Evolutionary conservation across 2,888 invertebrate species (phyloP), one percentile per base, ranked within the genome.

Genomic region (Eustalomyia histrio): DNA sequence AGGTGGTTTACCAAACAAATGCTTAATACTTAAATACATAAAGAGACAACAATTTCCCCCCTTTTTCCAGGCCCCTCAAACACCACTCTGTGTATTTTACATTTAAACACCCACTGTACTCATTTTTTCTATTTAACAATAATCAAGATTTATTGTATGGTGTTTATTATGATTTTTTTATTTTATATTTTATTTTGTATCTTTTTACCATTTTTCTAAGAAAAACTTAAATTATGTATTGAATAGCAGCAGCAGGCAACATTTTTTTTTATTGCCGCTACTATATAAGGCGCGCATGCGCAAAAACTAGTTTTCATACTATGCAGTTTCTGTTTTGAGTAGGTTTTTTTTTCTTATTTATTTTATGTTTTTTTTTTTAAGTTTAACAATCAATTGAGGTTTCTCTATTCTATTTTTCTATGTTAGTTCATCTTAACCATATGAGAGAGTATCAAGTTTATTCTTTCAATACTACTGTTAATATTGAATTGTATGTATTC

Each of bases 61-160:
- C n/a, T 1, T n/a, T 47, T 47, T 43, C 14, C 6, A 14, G 3
- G 14, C 14, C 39, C 39, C 12, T 12, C 14, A 14, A 39, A 29
- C 29, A n/a, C 43, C 43, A n/a, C 4, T 14, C 14, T n/a, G 1
- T n/a, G 39, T 39, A 0, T 39, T 39, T 39, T 39, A 39, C 12
- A 39, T 47, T n/a, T 16, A 47, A 47, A 47, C 43, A n/a, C 43
- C 43, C 43, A 47, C 43, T 47, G 43, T 47, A n/a, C 43, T 47
- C 43, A n/a, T 47, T 47, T 47, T 35, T 14, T 47, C 6, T 47
- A 1, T 50, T 57, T 55, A 76, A 60, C n/a, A 6, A 21, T 69
- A 69, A 69, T 76, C 57, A 69, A 78, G 55, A 61, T 72, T 71
- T 67, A 65, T 72, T 53, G 14, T n/a, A 55, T 35, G 17, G 53